Conservation (phyloP, 2,888 invertebrate genomes). For the Nomada fabriciana region DNA sequence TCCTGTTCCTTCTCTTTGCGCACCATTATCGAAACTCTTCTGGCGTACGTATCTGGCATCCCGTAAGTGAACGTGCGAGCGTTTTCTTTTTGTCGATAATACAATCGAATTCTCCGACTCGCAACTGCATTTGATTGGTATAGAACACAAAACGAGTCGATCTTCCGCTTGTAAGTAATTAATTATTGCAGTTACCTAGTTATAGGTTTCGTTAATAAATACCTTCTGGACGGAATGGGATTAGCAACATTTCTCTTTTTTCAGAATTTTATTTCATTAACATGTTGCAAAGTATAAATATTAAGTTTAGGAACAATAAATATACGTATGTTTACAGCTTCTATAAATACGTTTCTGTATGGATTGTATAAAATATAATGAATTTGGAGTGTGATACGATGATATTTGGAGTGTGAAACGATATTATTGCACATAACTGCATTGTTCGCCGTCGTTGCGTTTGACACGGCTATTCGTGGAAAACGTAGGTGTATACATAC, state of each 20-base stretch:
- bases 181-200: background rate
- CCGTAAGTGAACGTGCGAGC: constrained; percentile 47
- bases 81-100: constrained; percentile 10
- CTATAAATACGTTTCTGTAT: constrained; percentile 14
- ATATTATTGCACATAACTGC: background rate
- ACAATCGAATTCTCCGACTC: constrained; percentile 26
- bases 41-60: constrained; percentile 25
- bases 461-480: background rate
- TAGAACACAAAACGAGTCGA: background rate
- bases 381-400: background rate
- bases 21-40: constrained; percentile 49
- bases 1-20: constrained; percentile 38
- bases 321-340: constrained; percentile 13
- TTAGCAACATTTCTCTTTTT: background rate
- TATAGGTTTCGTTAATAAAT: no score
- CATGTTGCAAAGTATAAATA: constrained; percentile 7
- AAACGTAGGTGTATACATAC: no score
- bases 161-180: no score
- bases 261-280: background rate
- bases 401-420: background rate
- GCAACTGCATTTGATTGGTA: background rate
- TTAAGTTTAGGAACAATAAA: constrained; percentile 26
- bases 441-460: constrained; percentile 11
- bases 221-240: no score
- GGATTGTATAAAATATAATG: constrained; percentile 14